Conservation (phyloP, 2,888 invertebrate genomes). For the Pediacus dermestoides region DNA sequence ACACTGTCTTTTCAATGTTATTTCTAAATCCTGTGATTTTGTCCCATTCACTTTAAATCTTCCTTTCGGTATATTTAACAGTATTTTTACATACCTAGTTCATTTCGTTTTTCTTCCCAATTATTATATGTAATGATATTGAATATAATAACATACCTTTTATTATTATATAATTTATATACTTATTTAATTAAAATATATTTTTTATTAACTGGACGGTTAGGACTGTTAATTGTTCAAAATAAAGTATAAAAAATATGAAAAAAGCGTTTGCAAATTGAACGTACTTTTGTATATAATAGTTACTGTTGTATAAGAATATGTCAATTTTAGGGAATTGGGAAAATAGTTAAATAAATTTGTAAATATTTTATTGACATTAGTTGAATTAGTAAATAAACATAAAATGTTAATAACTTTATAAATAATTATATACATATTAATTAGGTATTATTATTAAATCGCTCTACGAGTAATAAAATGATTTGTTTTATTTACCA, state of each 20-base stretch:
- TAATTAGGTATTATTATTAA: slow-evolving; percentile 52
- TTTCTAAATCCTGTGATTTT: no score
- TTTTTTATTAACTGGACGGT: slow-evolving; percentile 40
- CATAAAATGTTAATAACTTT: slow-evolving; percentile 53
- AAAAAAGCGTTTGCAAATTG: slow-evolving; percentile 10
- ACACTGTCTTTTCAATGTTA: no score
- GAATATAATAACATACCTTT: no score
- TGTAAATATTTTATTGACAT: slow-evolving; percentile 59
- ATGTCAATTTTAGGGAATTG: slow-evolving; percentile 70
- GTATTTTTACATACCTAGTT: slow-evolving; percentile 27
- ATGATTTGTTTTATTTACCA: slow-evolving; percentile 10
- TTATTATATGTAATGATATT: no score
- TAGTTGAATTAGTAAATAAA: slow-evolving; percentile 50
- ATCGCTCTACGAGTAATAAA: slow-evolving; percentile 42
- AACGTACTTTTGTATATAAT: slow-evolving; percentile 34
- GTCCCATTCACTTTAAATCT: no score
- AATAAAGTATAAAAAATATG: slow-evolving; percentile 25
- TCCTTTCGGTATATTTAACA: slow-evolving; percentile 25
- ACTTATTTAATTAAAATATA: slow-evolving; percentile 41
- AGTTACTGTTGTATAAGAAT: slow-evolving; percentile 61
- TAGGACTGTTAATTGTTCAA: slow-evolving; percentile 47
- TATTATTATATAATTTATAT: slow-evolving; percentile 37
- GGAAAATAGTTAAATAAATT: slow-evolving; percentile 55
- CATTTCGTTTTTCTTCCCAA: slow-evolving; percentile 29
- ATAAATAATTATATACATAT: slow-evolving; percentile 53